A percentile compares a stretch with the other conserved stretches of the same genome.
phyloP scores from a whole-genome alignment of 2,113 vertebrate species.

The Neoarius graeffei region DNA sequence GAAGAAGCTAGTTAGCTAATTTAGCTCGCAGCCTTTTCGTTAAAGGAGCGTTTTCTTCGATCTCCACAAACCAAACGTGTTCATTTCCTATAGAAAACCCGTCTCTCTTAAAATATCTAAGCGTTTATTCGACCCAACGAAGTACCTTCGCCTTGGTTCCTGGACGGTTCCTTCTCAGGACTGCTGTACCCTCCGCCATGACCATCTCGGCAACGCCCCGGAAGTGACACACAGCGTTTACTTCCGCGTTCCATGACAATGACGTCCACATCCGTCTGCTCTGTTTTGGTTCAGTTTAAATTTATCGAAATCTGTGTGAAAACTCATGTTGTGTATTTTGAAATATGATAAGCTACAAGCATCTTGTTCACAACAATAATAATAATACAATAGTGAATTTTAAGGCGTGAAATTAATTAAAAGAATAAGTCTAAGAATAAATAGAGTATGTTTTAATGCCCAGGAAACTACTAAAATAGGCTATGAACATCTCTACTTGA shows the following conservation, averaged over 20 bases:
- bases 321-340: neutral
- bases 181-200: constrained; percentile 97
- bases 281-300: neutral
- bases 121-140: neutral
- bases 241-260: neutral
- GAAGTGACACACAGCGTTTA: constrained; percentile 15
- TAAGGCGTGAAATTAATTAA: neutral
- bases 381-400: neutral
- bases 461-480: neutral
- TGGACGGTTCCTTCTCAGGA: constrained; percentile 93
- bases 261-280: neutral
- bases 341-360: neutral
- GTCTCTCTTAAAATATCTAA: neutral
- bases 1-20: neutral
- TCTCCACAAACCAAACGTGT: neutral
- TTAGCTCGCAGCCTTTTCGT: neutral
- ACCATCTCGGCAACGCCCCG: constrained; percentile 86
- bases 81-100: neutral
- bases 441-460: neutral
- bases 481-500: neutral
- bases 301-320: neutral
- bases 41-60: neutral
- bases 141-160: constrained; percentile 92
- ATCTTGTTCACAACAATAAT: neutral
- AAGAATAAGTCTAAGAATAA: neutral